Evolutionary conservation across 2,113 vertebrate species (phyloP).

Genomic region (Columba janthina): DNA sequence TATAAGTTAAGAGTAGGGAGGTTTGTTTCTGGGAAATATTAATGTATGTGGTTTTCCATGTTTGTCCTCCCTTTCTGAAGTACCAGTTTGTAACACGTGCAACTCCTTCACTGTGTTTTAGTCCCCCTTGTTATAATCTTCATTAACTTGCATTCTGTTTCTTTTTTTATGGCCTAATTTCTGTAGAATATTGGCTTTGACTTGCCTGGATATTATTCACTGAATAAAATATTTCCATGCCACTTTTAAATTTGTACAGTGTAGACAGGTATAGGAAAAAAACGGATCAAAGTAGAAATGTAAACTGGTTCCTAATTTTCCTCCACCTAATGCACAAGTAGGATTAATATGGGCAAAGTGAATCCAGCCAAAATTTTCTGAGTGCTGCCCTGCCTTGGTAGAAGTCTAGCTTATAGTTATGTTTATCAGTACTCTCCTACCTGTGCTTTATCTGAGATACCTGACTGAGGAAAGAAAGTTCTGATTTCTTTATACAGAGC

Average conservation of each 20-base stretch:
- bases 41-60: rapidly evolving
- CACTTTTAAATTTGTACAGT: background rate
- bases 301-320: background rate
- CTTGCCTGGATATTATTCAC: background rate
- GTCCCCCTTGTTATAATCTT: background rate
- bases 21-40: background rate
- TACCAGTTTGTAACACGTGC: background rate
- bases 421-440: background rate
- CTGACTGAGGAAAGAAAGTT: background rate
- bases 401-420: background rate
- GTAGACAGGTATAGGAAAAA: background rate
- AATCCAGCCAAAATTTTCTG: background rate
- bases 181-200: background rate
- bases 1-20: background rate
- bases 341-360: background rate
- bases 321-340: background rate
- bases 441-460: background rate
- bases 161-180: background rate
- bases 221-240: background rate
- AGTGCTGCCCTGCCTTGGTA: background rate
- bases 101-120: background rate
- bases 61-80: background rate
- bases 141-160: background rate
- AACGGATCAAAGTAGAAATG: background rate
- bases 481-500: background rate